Base-by-base conservation (phyloP, 2,888 invertebrate species). In the Cryptophagus acutangulus region DNA sequence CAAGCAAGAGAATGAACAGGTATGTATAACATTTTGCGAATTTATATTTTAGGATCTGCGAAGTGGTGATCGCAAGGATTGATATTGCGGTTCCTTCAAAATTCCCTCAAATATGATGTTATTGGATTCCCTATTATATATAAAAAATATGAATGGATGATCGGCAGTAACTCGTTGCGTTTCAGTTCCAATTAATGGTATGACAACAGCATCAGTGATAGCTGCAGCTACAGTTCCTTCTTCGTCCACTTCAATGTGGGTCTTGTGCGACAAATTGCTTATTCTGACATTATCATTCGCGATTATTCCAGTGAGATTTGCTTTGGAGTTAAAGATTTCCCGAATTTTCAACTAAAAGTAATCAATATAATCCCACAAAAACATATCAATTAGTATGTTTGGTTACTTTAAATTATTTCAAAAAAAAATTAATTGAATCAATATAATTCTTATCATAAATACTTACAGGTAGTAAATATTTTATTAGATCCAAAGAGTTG, bases 191-290 rank as follows among this genome's bases (percentile, higher is more conserved):
- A 80, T 79, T 12, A 83, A 66, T 1, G 81, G 82, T 28, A 80
- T 72, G 3, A 81, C 73, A 48, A 76, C 64, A 1, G 76, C 74
- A 2, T 73, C 73, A 31, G 80, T 75, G 0, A 74, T 75, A 6
- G 82, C 81, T 2, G 81, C 77, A 1, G 83, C 84, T 3, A 74
- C 66, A 0, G 82, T 82, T 30, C 84, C 84, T 12, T 70, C 63
- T 62, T 84, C 84, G 43, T 79, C 78, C 0, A 84, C 78, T 30
- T 78, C 71, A 58, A 84, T 74, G 55, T 73, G 74, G 0, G 82
- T 78, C 55, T 78, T 79, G 55, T 84, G 84, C 31, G 76, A 59
- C 8, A 84, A 67, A 39, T 71, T 75, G 51, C 71, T 75, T 2
- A 83, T 69, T 39, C 70, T 67, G 0, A 75, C 61, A 0, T 65